These are phyloP conservation scores for Pionites leucogaster DNA, from an alignment of 2,113 vertebrate genomes.

Conservation along the genomic window DNA sequence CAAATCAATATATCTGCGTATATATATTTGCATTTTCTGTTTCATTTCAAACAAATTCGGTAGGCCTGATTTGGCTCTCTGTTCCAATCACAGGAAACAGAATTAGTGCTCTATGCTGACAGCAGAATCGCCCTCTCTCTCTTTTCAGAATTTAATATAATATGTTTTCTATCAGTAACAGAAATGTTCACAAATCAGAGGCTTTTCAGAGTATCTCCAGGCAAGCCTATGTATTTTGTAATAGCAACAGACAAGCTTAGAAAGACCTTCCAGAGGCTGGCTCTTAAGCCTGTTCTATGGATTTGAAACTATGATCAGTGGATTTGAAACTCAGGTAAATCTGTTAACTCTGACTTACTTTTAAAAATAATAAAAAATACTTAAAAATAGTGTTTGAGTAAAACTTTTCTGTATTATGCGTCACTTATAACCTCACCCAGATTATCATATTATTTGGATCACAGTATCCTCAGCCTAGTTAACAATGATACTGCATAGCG, in stretches of 20 bases:
- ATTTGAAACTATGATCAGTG: background rate
- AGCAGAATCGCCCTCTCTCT: background rate
- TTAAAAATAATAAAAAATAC: background rate
- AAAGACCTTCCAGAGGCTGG: background rate
- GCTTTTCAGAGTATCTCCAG: background rate
- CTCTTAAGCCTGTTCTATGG: background rate
- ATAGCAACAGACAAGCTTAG: background rate
- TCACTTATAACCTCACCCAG: background rate
- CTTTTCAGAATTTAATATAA: background rate
- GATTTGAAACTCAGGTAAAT: background rate
- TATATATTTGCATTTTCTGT: background rate
- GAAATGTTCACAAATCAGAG: background rate
- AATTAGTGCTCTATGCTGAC: background rate
- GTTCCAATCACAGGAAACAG: background rate
- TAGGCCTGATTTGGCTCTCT: background rate
- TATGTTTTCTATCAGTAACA: fast-evolving
- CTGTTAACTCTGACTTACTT: background rate
- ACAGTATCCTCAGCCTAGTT: background rate
- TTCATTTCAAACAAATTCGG: background rate
- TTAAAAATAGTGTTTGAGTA: background rate
- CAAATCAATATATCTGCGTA: background rate
- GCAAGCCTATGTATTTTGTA: background rate
- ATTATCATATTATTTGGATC: background rate
- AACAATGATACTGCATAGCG: background rate
- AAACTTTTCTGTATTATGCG: background rate